Base-by-base conservation (phyloP, 2,888 invertebrate genomes). In the Perizoma affinitatum region DNA sequence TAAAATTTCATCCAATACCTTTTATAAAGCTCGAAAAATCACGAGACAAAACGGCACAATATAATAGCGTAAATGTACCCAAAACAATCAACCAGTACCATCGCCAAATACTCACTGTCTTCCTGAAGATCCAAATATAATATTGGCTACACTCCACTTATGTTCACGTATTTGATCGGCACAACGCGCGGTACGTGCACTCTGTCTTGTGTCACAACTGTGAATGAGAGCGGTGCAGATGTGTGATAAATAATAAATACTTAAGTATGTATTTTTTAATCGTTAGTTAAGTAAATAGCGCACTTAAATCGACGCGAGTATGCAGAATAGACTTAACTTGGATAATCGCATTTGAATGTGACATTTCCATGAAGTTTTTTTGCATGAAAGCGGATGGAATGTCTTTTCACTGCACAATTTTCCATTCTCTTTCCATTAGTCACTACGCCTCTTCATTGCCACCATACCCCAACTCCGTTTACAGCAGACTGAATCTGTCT, bases 41-140 rank as follows among this genome's bases (percentile, higher is more conserved):
- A 22, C 44, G 7, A 44, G 22, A 22, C 44, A 38, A 44, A 22
- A 44, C 10, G 43, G 5, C n/a, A n/a, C 9, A 9, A 42, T 9
- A 38, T 38, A 5, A 38, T 6, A 38, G 4, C 38, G 22, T 22
- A 3, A 38, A 38, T 38, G 7, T 7, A 38, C 42, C 7, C 22
- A 44, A 46, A 38, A 54, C 47, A 40, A 33, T 22, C 44, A 46
- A 41, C 50, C 44, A n/a, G 34, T n/a, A n/a, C 46, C 22, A 54
- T 42, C 35, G 67, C 69, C 67, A 67, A 67, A 67, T 61, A 69
- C 69, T 67, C 52, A 67, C 69, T 22, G 44, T 58, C 65, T 69
- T 69, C 69, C 67, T 65, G 61, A 61, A 57, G 61, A 54, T 65
- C 65, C 63, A 61, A 69, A 64, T 62, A 67, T 67, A 69, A 48